Evolutionary conservation across 2,113 vertebrate species (phyloP).

Genomic region (Camelus bactrianus): DNA sequence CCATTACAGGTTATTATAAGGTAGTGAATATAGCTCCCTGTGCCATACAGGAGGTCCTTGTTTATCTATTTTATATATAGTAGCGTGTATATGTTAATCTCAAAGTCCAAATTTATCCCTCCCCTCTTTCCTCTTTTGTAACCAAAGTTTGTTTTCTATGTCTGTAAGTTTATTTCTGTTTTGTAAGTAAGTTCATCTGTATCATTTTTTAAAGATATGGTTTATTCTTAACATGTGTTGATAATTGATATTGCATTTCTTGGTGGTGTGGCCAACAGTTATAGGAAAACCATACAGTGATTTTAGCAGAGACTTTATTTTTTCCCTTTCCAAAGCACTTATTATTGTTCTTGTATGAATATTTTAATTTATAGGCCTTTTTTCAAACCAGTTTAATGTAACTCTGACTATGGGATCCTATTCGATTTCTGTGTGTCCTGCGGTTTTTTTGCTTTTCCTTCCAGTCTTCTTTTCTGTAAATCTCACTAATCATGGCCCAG

Average conservation of each 20-base stretch:
- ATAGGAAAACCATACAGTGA: background rate
- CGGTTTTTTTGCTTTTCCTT: background rate
- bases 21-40: too few species aligned
- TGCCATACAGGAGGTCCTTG: too few species aligned
- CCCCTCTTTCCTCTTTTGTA: too few species aligned
- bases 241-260: background rate
- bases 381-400: background rate
- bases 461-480: background rate
- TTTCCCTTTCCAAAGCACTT: background rate
- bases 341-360: conserved; percentile 13
- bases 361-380: background rate
- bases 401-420: background rate
- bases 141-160: too few species aligned
- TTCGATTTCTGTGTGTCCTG: background rate
- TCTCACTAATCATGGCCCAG: background rate
- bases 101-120: too few species aligned
- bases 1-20: too few species aligned
- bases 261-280: background rate
- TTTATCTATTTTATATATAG: too few species aligned
- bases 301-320: background rate
- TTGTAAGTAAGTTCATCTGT: too few species aligned
- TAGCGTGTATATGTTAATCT: too few species aligned
- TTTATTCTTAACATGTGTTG: background rate
- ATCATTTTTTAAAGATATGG: background rate
- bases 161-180: too few species aligned